These are phyloP conservation scores for Halocaridina rubra DNA, from an alignment of 2,888 invertebrate genomes.

Conservation along the genomic window DNA sequence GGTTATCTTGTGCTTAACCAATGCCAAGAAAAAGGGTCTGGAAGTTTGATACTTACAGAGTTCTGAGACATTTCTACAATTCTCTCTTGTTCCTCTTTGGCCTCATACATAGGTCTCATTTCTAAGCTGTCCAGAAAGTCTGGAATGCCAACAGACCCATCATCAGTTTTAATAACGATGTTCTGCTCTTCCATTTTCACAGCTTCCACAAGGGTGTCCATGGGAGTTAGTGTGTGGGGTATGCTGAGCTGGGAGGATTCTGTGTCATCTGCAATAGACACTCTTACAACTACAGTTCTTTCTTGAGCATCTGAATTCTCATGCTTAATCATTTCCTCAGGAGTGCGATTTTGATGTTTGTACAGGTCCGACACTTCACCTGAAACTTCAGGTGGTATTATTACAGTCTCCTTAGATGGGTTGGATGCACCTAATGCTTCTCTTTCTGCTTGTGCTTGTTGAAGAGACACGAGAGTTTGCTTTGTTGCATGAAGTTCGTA, in stretches of 20 bases:
- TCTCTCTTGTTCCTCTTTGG: conserved; percentile 2
- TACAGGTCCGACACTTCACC: background rate
- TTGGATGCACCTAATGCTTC: background rate
- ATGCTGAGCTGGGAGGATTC: background rate
- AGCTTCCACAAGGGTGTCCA: conserved; percentile 7
- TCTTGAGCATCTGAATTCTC: background rate
- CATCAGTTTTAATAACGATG: background rate
- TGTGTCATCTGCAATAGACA: background rate
- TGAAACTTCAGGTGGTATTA: background rate
- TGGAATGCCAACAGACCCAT: conserved; percentile 35
- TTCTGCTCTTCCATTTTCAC: conserved; percentile 15
- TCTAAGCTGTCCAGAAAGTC: conserved; percentile 26
- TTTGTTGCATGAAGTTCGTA: background rate
- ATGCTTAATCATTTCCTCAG: background rate
- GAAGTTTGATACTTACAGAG: background rate
- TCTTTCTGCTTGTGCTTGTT: background rate
- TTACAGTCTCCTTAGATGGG: background rate
- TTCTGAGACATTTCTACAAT: background rate
- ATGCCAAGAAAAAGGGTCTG: too few relatives aligned
- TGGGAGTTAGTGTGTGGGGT: conserved; percentile 4
- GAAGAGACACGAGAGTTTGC: background rate
- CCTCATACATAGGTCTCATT: conserved; percentile 27
- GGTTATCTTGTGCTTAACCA: too few relatives aligned
- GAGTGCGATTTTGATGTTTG: background rate
- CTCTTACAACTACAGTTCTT: background rate